phyloP scores from a whole-genome alignment of 2,797 vertebrate species.

The Sebastes iracundus region DNA sequence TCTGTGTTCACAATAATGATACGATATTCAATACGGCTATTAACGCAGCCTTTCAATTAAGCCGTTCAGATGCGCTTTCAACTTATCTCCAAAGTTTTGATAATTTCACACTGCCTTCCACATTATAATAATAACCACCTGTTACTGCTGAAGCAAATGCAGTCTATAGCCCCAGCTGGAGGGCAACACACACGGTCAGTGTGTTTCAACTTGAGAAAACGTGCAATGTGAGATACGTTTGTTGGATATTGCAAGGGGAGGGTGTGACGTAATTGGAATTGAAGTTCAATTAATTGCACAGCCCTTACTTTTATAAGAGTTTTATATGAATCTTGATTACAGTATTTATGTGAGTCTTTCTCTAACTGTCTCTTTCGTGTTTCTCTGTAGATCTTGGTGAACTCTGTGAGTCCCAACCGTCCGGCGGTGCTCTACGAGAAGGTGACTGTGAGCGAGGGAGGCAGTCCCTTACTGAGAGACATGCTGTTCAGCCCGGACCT shows the following conservation, averaged over 20 bases:
- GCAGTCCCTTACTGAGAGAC: conserved; percentile 90
- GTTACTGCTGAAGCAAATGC: conserved; percentile 13
- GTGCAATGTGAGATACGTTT: neutral
- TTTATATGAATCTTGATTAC: neutral
- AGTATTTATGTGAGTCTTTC: neutral
- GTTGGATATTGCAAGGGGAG: neutral
- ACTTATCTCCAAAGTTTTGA: neutral
- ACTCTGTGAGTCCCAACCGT: conserved; percentile 78
- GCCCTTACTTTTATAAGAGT: neutral
- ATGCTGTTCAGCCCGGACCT: conserved; percentile 92
- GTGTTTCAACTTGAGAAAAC: neutral
- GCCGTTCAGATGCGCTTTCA: conserved; percentile 14
- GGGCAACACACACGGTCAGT: neutral
- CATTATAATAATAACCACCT: conserved; percentile 30
- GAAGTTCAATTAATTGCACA: too few relatives aligned
- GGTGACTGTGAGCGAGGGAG: conserved; percentile 88
- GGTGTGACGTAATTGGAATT: too few relatives aligned
- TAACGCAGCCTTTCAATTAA: conserved; percentile 43
- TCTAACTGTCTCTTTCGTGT: conserved; percentile 7
- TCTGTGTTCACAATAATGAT: conserved; percentile 27
- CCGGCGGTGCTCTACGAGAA: conserved; percentile 92
- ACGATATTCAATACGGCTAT: conserved; percentile 19
- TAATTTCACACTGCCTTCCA: conserved; percentile 3
- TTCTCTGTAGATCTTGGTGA: conserved; percentile 89
- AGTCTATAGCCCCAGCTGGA: neutral